Percentiles rank a stretch among this genome's conserved stretches.
Conservation (phyloP, 2,797 vertebrate genomes). For the Linurgus olivaceus region DNA sequence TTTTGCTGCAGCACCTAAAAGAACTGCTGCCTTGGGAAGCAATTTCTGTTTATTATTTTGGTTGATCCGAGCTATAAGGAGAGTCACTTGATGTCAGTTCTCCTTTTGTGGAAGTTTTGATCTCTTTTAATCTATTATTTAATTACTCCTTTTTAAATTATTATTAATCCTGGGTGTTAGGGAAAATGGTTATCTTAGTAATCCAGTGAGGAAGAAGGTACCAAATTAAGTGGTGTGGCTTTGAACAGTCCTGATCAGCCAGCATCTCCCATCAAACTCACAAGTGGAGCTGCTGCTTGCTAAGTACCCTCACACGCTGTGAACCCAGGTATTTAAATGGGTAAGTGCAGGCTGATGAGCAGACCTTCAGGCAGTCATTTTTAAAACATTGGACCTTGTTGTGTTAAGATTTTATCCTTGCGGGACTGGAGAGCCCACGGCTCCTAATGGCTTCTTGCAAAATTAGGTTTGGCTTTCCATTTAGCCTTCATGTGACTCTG, state of each 20-base stretch:
- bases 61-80: not conserved
- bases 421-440: not conserved
- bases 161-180: not conserved
- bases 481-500: slow-evolving; percentile 47
- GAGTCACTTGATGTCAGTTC: not conserved
- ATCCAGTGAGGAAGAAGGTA: not conserved
- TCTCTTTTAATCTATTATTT: not conserved
- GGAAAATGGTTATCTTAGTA: not conserved
- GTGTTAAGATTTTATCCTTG: slow-evolving; percentile 5
- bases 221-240: not conserved
- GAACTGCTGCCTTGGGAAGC: not conserved
- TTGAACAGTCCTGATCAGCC: not conserved
- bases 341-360: not conserved
- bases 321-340: not conserved
- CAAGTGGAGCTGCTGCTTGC: not conserved
- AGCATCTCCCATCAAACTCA: not conserved
- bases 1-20: not conserved
- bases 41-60: not conserved
- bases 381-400: not conserved
- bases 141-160: not conserved
- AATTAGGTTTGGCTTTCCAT: slow-evolving; percentile 52
- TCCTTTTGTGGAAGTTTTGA: not conserved
- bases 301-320: rapidly evolving
- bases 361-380: not conserved
- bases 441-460: slow-evolving; percentile 31